Base-by-base conservation (phyloP, 2,113 vertebrate genomes). In the Nyctereutes procyonoides region DNA sequence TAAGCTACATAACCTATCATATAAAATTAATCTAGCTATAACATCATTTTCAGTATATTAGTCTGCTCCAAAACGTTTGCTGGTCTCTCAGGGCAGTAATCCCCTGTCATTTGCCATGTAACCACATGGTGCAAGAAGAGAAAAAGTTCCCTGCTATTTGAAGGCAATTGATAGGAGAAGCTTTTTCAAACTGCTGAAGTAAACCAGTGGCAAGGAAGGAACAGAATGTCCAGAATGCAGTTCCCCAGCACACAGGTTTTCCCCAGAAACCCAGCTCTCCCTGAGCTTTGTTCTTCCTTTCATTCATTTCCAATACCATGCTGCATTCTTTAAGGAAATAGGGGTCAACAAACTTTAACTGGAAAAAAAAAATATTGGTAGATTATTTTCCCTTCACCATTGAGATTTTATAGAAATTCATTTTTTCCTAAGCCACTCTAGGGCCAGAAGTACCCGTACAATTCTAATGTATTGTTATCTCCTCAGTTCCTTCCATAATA, bases 361-460 rank as follows among this genome's bases (percentile, higher is more conserved):
- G 15, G 43, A 65, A 55, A 55, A 56, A 55, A 56, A 28, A 79
- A 22, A 20, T 53, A 56, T 62, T 67, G 22, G n/a, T 83, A 7
- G 19, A 76, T 85, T 95, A 71, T 87, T 93, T 96, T 71, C 32
- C 30, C 63, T 85, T 90, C 85, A 43, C 22, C 28, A 26, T 14
- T 63, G 17, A 81, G 30, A 30, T 79, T 71, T 4, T 69, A 13
- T 16, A 53, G n/a, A 95, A 80, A 81, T 63, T 63, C 14, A 87
- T 32, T 86, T 97, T 90, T 79, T 56, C 48, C 56, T 60, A 76
- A 93, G 10, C 7, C 20, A 81, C 1, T 56, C 48, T 56, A 13
- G 22, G 28, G 12, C 13, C 56, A 12, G 65, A 92, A 94, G 67
- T 60, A 71, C 12, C 28, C 51, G 20, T 85, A 30, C 53, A 85